Percentiles rank a stretch among this genome's conserved stretches.
Conservation (phyloP, 2,888 invertebrate species). For the Neocrepidodera transversa region DNA sequence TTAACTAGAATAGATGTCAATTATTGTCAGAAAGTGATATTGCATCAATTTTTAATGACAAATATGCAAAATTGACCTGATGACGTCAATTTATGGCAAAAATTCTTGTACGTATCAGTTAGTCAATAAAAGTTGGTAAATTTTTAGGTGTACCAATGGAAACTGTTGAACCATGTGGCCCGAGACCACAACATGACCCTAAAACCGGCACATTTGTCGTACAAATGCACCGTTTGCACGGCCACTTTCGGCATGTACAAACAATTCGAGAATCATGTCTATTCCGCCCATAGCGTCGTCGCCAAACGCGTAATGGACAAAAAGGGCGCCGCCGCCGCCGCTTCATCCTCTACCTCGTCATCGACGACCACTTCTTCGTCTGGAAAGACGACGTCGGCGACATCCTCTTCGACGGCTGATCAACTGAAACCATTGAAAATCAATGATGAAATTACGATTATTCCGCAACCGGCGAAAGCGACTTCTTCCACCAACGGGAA, state of each 20-base stretch:
- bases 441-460: constrained; percentile 89
- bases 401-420: constrained; percentile 59
- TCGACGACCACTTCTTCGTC: constrained; percentile 44
- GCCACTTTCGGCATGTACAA: constrained; percentile 96
- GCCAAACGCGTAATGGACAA: constrained; percentile 87
- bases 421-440: constrained; percentile 83
- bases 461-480: constrained; percentile 77
- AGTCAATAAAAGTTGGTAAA: too few species aligned
- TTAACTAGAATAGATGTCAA: too few species aligned
- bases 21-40: too few species aligned
- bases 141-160: constrained; percentile 97
- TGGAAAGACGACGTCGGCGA: constrained; percentile 41
- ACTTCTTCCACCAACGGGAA: constrained; percentile 41
- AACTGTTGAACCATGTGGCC: constrained; percentile 88
- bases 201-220: constrained; percentile 91
- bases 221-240: constrained; percentile 94
- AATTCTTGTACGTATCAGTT: too few species aligned
- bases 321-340: constrained; percentile 60
- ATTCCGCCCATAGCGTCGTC: constrained; percentile 90
- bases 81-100: too few species aligned
- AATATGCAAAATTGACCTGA: too few species aligned
- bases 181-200: constrained; percentile 90
- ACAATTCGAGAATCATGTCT: constrained; percentile 93
- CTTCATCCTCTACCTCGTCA: constrained; percentile 34
- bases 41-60: too few species aligned